Evolutionary conservation across 2,888 invertebrate genomes (phyloP), one percentile per base, ranked within the genome.

Genomic region (Macrosiphum euphorbiae): DNA sequence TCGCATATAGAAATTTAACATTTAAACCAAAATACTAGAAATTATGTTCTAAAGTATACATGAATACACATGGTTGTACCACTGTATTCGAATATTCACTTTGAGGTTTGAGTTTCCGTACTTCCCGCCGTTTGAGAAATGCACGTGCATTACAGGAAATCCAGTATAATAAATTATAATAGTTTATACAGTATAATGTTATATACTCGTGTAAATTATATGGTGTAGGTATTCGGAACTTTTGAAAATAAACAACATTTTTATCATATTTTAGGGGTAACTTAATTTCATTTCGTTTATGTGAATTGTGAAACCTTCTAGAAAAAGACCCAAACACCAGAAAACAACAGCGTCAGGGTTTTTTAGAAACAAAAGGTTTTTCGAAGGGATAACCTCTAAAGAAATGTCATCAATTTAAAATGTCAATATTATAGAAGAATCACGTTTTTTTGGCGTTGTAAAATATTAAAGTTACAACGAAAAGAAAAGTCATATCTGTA

Each of bases 291-390:
- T 86, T 86, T 58, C 47, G 47, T 85, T 86, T 35, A 13, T 26
- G 35, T 47, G 58, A 78, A 88, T 28, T 35, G 88, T 35, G 88
- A 88, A 52, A 35, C 52, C 35, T 84, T 84, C 8, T 44, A 78
- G 52, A 55, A 52, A 85, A 85, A 67, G 3, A 84, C 44, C 20
- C 44, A 55, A 35, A 55, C 85, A 44, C 41, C 55, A 85, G 41
- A 85, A 55, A 41, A 67, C 61, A n/a, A 1, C 35, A 50, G 50
- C 41, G 90, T 50, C 47, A 41, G 47, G 26, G 47, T n/a, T 91
- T 91, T 55, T 85, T 44, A 55, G 41, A 85, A 55, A 84, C n/a
- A 11, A 55, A 88, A 55, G 85, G 41, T 91, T 90, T 91, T 55
- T 52, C 10, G 35, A n/a, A 91, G 41, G 52, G 41, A 84, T 91